phyloP scores from a whole-genome alignment of 1,140 invertebrate genomes.

The Pseudomyrmex dendroicus region DNA sequence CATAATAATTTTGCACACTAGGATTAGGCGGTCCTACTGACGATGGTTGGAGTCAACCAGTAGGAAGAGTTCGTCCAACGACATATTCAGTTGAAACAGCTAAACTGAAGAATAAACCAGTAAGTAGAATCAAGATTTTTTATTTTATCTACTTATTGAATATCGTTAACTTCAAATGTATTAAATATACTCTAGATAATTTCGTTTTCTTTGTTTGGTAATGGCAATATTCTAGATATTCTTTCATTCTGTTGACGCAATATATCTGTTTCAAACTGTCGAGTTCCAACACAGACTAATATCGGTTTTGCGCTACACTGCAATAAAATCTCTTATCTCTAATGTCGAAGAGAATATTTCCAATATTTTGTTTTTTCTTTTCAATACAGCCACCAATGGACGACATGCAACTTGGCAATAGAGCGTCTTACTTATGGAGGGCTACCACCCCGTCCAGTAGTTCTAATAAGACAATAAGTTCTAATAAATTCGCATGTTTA shows the following conservation, averaged over 20 bases:
- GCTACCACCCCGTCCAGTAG: constrained; percentile 62
- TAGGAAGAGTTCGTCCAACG: constrained; percentile 73
- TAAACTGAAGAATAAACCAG: constrained; percentile 85
- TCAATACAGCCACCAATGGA: constrained; percentile 80
- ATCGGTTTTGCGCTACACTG: background rate
- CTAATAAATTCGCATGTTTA: constrained; percentile 84
- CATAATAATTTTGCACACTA: background rate
- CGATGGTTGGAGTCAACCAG: constrained; percentile 80
- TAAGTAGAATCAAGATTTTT: constrained; percentile 70
- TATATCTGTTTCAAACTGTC: no score
- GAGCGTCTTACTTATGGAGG: constrained; percentile 79
- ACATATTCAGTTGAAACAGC: constrained; percentile 84
- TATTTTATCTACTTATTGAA: background rate
- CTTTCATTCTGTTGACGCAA: no score
- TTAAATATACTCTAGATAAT: background rate
- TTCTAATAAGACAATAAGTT: constrained; percentile 68
- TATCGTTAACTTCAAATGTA: background rate
- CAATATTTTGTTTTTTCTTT: background rate
- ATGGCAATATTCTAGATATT: no score
- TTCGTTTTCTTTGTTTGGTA: no score
- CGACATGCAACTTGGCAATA: constrained; percentile 83
- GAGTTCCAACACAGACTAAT: no score
- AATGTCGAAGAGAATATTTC: background rate
- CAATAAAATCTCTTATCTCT: no score
- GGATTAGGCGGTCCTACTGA: constrained; percentile 75